Percentiles rank a stretch among this genome's conserved stretches.
phyloP scores from a whole-genome alignment of 2,888 invertebrate genomes.

The Salticus scenicus region DNA sequence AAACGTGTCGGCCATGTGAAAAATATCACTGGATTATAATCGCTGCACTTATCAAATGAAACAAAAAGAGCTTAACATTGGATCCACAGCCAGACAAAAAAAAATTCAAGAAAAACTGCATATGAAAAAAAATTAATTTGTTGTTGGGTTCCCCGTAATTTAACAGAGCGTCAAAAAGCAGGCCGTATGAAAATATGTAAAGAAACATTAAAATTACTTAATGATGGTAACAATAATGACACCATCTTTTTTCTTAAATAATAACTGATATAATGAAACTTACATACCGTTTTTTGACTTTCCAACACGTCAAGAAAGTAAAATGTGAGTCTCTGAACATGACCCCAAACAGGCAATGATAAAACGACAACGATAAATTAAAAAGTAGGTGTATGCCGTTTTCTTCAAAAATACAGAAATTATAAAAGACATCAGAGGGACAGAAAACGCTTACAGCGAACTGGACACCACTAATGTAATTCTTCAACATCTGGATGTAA shows the following conservation, averaged over 20 bases:
- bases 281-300: neutral
- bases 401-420: slow-evolving; percentile 30
- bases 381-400: slow-evolving; percentile 20
- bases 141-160: slow-evolving; percentile 18
- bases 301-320: slow-evolving; percentile 8
- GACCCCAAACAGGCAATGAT: neutral
- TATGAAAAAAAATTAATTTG: slow-evolving; percentile 12
- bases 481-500: neutral
- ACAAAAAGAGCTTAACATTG: neutral
- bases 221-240: too few relatives aligned
- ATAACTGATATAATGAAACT: too few relatives aligned
- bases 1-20: neutral
- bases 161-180: slow-evolving; percentile 18
- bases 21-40: neutral
- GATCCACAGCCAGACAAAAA: neutral
- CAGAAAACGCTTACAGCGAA: slow-evolving; percentile 7
- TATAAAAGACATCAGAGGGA: slow-evolving; percentile 3
- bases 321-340: neutral
- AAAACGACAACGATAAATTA: slow-evolving; percentile 3
- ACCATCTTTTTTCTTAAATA: too few relatives aligned
- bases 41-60: neutral
- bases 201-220: too few relatives aligned
- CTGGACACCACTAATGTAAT: slow-evolving; percentile 25
- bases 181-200: too few relatives aligned
- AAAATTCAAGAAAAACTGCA: neutral